Evolutionary conservation across 2,888 invertebrate genomes (phyloP), one percentile per base, ranked within the genome.

Genomic region (Atherix ibis): DNA sequence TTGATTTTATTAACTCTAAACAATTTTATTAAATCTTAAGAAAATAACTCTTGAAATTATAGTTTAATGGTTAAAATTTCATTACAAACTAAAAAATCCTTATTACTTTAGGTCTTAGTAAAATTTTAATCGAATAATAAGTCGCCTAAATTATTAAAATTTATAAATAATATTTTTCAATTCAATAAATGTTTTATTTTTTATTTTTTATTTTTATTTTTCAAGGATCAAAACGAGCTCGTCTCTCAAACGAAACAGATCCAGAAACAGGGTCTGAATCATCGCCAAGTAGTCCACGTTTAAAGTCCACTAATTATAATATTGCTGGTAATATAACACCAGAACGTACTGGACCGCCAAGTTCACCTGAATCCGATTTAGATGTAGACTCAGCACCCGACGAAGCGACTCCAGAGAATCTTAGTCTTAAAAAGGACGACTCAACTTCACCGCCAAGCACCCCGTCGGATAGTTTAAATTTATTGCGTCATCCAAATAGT

Each of bases 391-490:
- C 62, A 2, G 61, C 62, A 17, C 60, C 62, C 4, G 62, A 62
- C 40, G 62, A 62, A 43, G 68, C 75, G 1, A 74, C 74, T 0
- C 85, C 85, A 0, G 85, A 85, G 55, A 85, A 85, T 58, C 65
- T 85, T 0, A 83, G 83, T 18, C 66, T 85, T 47, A 81, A 84
- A 49, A 83, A 65, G 45, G 64, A 50, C 56, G 68, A 56, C 54
- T 69, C 49, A 44, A 55, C 62, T 19, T 58, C 61, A 40, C 60
- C 62, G 19, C 60, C 61, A 9, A 51, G 51, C 18, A 60, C 62
- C 30, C 58, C 60, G 35, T 25, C 44, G 33, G 50, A 54, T 41
- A 49, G 50, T 42, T 40, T 59, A 31, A 55, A 56, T 33, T 40
- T 60, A 42, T 45, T 60, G 44, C 51, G 59, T 32, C 42, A 42